Evolutionary conservation across 2,113 vertebrate genomes (phyloP), one percentile per base, ranked within the genome.

Genomic region (Brienomyrus brachyistius): DNA sequence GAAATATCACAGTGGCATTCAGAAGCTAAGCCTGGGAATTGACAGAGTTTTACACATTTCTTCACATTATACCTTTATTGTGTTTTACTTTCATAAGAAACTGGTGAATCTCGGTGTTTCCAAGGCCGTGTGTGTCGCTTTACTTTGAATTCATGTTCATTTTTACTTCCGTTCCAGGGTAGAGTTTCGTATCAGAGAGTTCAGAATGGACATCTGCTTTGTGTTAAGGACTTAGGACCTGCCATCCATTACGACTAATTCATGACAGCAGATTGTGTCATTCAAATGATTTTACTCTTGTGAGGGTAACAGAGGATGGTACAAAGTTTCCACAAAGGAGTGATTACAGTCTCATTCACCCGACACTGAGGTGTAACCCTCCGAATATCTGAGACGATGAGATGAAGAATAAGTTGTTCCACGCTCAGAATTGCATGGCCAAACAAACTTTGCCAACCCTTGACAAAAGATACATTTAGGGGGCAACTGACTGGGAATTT

Each of bases 131-230:
- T 23, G 9, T 51, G 11, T 86, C n/a, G 2, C 45, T 86, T 86
- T 17, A 27, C 27, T 48, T n/a, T 13, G 83, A 86, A 51, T 51
- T 86, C 51, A 2, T 23, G 4, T 66, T 23, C 47, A 54, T 66
- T 43, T 85, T 31, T 66, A 47, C 10, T 31, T 89, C 31, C 54
- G 62, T 89, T 27, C 50, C 77, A 82, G 77, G 66, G 5, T 23
- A 48, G 8, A 11, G 13, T 23, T 19, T 62, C 66, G 56, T 80
- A 87, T 87, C 85, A 5, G 27, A 40, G 47, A 19, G 85, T 31
- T 87, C 66, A 80, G 89, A n/a, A 62, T 47, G n/a, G 59, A 87
- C 89, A 90, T 54, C 59, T 90, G 89, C 35, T 87, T 90, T 90
- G 62, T 54, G 89, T 90, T 90, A 87, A 47, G 85, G 13, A 54